These are phyloP conservation scores for Casuarius casuarius DNA, from an alignment of 2,113 vertebrate species.

Conservation along the genomic window DNA sequence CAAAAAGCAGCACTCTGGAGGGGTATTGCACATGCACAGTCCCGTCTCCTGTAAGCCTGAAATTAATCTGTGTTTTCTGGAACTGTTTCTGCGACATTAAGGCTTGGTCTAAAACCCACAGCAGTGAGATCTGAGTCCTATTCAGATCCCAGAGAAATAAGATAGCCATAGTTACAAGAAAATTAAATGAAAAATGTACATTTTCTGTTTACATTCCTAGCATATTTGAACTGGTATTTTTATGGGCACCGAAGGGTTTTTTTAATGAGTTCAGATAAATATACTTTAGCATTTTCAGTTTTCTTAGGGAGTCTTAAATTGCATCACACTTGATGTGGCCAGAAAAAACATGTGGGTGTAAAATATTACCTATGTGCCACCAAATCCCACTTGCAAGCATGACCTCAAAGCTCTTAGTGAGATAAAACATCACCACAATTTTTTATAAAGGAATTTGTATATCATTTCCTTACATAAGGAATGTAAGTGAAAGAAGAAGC, in stretches of 20 bases:
- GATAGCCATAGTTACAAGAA: background rate
- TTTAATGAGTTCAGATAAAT: background rate
- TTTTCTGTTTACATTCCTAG: background rate
- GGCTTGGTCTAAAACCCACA: background rate
- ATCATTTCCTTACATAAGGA: background rate
- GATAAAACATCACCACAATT: background rate
- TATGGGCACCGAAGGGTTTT: accelerated
- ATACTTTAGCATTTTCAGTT: background rate
- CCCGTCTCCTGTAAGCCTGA: background rate
- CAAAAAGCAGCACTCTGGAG: background rate
- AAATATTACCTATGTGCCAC: background rate
- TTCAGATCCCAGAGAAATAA: background rate
- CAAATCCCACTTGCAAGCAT: background rate
- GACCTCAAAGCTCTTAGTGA: background rate
- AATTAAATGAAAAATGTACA: background rate
- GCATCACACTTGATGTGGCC: background rate
- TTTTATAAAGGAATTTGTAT: background rate
- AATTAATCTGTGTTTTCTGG: background rate
- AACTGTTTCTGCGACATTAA: background rate
- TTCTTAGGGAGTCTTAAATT: background rate
- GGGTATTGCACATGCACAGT: background rate
- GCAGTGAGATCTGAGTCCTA: background rate
- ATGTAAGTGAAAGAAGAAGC: background rate
- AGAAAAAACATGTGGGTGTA: background rate
- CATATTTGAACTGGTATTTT: background rate